These are phyloP conservation scores for Dendrocincla fuliginosa DNA, from an alignment of 2,797 vertebrate species.

Conservation along the genomic window DNA sequence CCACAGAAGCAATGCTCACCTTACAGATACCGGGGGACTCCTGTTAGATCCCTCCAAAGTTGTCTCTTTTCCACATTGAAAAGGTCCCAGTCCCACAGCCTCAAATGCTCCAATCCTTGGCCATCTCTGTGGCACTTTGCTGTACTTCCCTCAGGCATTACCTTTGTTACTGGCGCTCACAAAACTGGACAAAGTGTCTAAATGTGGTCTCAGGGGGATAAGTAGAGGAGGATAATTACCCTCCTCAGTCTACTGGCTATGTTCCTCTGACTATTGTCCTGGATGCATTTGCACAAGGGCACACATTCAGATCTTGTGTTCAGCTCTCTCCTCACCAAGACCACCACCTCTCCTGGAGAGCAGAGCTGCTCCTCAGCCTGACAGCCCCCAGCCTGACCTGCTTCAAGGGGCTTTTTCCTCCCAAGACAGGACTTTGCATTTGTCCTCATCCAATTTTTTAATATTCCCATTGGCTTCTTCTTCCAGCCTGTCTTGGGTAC, in stretches of 20 bases:
- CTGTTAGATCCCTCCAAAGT: not conserved
- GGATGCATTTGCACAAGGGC: not conserved
- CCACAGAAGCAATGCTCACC: not conserved
- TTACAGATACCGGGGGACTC: not conserved
- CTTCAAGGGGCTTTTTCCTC: not conserved
- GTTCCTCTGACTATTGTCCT: not conserved
- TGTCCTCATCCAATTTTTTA: not conserved
- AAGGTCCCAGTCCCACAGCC: not conserved
- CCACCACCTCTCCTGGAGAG: not conserved
- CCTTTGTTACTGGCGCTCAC: not conserved
- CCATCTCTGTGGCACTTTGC: not conserved
- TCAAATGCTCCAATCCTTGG: not conserved
- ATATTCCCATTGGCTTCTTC: not conserved
- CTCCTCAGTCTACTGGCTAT: not conserved
- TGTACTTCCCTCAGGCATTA: not conserved
- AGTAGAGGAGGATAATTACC: not conserved
- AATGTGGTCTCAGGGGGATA: not conserved
- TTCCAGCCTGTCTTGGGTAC: not conserved
- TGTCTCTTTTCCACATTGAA: not conserved
- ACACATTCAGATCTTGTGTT: not conserved
- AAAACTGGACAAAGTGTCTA: not conserved
- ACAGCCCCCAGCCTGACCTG: not conserved
- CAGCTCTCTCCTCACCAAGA: not conserved
- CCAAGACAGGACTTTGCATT: not conserved
- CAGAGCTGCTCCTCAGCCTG: not conserved